Percentiles rank a stretch among this genome's conserved stretches.
Conservation (phyloP, 2,797 vertebrate species). For the Gadopsis bispinosus region DNA sequence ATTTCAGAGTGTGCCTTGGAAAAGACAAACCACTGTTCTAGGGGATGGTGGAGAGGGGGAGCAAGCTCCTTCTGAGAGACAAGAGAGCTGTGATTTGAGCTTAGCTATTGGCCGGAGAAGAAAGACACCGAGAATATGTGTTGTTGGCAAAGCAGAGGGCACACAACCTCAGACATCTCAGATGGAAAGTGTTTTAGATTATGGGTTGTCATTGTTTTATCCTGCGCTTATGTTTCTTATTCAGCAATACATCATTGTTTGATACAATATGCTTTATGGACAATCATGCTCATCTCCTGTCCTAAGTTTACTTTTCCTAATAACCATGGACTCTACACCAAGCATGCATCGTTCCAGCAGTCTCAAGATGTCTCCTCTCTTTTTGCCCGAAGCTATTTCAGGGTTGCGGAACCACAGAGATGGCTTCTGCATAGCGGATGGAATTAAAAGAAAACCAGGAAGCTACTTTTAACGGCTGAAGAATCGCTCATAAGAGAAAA, state of each 20-base stretch:
- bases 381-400: conserved; percentile 64
- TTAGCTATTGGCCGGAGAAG: conserved; percentile 78
- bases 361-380: conserved; percentile 56
- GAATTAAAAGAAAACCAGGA: conserved; percentile 64
- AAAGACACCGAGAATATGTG: conserved; percentile 78
- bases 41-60: conserved; percentile 62
- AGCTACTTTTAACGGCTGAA: conserved; percentile 55
- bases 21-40: conserved; percentile 80
- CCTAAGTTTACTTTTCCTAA: conserved; percentile 67
- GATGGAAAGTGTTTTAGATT: conserved; percentile 78
- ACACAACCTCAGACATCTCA: conserved; percentile 79
- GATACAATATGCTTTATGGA: conserved; percentile 45
- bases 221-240: conserved; percentile 46
- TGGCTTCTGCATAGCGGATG: conserved; percentile 48
- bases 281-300: conserved; percentile 50
- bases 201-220: conserved; percentile 72
- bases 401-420: conserved; percentile 59
- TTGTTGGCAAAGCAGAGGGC: conserved; percentile 77
- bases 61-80: conserved; percentile 69
- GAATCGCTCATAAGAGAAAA: conserved; percentile 31
- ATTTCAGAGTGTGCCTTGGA: conserved; percentile 80
- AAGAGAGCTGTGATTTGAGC: conserved; percentile 80
- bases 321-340: conserved; percentile 55
- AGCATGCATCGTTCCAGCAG: conserved; percentile 56
- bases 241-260: conserved; percentile 45